Evolutionary conservation across 2,888 invertebrate species (phyloP).

Genomic region (Dryadula phaetusa): DNA sequence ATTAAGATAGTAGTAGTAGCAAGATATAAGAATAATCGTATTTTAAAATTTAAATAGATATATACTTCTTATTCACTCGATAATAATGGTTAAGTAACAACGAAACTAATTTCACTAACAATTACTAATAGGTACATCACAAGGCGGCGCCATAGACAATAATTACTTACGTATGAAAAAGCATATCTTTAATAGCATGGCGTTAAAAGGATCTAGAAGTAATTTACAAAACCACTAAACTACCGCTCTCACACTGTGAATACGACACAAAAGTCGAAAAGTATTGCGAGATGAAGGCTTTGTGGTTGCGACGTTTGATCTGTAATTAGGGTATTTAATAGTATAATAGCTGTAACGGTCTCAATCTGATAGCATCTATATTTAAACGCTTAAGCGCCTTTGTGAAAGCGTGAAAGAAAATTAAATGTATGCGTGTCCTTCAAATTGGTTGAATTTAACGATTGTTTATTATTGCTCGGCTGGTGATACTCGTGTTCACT

Average conservation of each 20-base stretch:
- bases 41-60: too few species aligned
- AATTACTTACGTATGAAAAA: slow-evolving; percentile 21
- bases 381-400: slow-evolving; percentile 56
- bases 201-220: slow-evolving; percentile 59
- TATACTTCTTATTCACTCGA: not conserved
- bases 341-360: slow-evolving; percentile 77
- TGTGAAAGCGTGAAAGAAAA: slow-evolving; percentile 62
- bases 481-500: slow-evolving; percentile 23
- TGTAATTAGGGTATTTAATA: slow-evolving; percentile 79
- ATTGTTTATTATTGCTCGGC: slow-evolving; percentile 52
- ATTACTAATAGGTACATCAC: slow-evolving; percentile 26
- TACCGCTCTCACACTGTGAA: slow-evolving; percentile 61
- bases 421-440: slow-evolving; percentile 56
- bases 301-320: slow-evolving; percentile 79
- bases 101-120: not conserved
- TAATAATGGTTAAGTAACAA: not conserved
- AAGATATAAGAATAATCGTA: too few species aligned
- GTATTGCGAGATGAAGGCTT: slow-evolving; percentile 70
- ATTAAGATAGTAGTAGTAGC: too few species aligned
- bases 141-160: slow-evolving; percentile 25
- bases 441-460: slow-evolving; percentile 54
- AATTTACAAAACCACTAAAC: slow-evolving; percentile 73
- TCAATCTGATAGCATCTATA: slow-evolving; percentile 71
- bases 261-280: slow-evolving; percentile 73
- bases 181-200: slow-evolving; percentile 33